phyloP scores from a whole-genome alignment of 1,140 invertebrate genomes.

The Paraescarpia echinospica region DNA sequence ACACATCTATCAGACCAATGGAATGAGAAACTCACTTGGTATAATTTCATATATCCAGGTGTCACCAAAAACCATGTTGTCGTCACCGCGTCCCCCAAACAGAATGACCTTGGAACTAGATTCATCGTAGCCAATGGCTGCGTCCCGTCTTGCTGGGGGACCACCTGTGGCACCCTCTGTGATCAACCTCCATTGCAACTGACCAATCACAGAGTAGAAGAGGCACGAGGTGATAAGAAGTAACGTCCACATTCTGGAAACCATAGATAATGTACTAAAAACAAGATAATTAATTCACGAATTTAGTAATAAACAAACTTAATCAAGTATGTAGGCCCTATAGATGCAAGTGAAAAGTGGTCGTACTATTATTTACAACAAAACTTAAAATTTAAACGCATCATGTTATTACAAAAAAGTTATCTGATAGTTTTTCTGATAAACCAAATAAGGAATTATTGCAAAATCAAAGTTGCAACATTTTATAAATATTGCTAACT shows the following conservation, averaged over 20 bases:
- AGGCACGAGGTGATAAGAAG: not conserved
- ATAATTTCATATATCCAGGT: not conserved
- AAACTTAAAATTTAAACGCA: too few species aligned
- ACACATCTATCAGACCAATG: not conserved
- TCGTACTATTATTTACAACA: too few species aligned
- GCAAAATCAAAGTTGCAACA: too few species aligned
- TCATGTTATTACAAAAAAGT: too few species aligned
- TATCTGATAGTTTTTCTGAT: too few species aligned
- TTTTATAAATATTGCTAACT: too few species aligned
- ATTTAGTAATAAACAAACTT: not conserved
- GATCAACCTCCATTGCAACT: not conserved
- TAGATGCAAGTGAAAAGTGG: not conserved
- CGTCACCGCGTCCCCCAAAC: not conserved
- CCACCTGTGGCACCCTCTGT: not conserved
- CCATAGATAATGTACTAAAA: not conserved
- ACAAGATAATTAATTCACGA: not conserved
- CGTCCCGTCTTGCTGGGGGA: not conserved
- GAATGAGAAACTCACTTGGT: not conserved
- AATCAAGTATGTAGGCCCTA: too few species aligned
- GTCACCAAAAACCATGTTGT: not conserved
- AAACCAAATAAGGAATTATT: too few species aligned
- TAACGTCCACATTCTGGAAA: not conserved
- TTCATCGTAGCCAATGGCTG: conserved; percentile 12
- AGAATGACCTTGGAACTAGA: not conserved
- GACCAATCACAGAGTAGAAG: not conserved